phyloP scores from a whole-genome alignment of 2,888 invertebrate genomes.

The Ramazzottius varieornatus region DNA sequence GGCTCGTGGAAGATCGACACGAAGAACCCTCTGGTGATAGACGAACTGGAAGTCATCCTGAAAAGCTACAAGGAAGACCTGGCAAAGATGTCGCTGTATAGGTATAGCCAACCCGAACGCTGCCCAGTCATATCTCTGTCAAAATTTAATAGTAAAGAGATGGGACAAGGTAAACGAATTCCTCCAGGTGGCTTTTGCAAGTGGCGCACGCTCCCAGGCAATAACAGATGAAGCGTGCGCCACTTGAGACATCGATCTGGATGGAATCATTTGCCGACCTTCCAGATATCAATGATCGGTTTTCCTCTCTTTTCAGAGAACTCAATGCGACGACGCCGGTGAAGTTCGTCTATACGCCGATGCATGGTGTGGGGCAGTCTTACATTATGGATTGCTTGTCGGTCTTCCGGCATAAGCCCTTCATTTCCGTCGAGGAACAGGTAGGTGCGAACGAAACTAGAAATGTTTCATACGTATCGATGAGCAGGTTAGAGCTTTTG shows the following conservation, averaged over 20 bases:
- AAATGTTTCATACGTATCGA: too few species aligned
- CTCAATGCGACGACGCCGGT: constrained; percentile 31
- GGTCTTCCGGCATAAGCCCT: constrained; percentile 35
- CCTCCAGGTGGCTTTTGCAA: too few species aligned
- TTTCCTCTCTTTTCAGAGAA: constrained; percentile 14
- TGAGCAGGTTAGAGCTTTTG: too few species aligned
- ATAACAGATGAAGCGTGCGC: too few species aligned
- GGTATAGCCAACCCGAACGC: too few species aligned
- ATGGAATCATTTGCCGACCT: too few species aligned
- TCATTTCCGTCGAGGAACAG: constrained; percentile 27
- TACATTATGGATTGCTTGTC: constrained; percentile 48
- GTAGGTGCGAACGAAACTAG: too few species aligned
- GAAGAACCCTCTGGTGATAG: constrained; percentile 29
- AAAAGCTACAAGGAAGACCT: constrained; percentile 34
- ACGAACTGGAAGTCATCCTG: constrained; percentile 43
- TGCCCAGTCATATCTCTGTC: constrained; percentile 6
- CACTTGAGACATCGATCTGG: too few species aligned
- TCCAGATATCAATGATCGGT: too few species aligned
- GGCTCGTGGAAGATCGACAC: constrained; percentile 44
- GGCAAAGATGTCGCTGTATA: constrained; percentile 2
- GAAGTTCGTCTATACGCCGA: constrained; percentile 64
- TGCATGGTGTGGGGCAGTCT: constrained; percentile 83
- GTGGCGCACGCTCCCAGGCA: too few species aligned
- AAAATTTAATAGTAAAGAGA: too few species aligned
- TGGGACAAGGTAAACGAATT: too few species aligned